These are phyloP conservation scores for Polylopha cassiicola DNA, from an alignment of 2,888 invertebrate species.

Conservation along the genomic window DNA sequence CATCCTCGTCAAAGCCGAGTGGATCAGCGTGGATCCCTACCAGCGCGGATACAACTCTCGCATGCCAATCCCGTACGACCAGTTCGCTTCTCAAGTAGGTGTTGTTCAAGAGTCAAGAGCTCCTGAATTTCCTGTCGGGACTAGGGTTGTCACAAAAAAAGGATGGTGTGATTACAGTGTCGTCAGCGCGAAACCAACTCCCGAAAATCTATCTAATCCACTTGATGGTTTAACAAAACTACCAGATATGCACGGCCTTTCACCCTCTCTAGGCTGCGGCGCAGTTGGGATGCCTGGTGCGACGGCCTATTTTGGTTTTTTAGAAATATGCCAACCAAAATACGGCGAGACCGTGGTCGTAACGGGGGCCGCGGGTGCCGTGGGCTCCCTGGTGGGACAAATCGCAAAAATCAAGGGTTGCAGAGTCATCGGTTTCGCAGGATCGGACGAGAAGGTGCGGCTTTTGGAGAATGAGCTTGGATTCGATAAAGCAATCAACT, in stretches of 20 bases:
- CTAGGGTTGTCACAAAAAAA: slow-evolving; percentile 74
- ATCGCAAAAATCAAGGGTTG: slow-evolving; percentile 81
- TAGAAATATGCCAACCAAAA: slow-evolving; percentile 78
- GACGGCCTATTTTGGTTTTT: no score
- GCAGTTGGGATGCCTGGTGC: no score
- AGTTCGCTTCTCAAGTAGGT: slow-evolving; percentile 43
- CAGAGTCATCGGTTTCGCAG: no score
- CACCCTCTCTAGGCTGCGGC: no score
- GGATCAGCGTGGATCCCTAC: slow-evolving; percentile 47
- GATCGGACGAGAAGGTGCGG: slow-evolving; percentile 79
- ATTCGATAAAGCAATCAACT: slow-evolving; percentile 81
- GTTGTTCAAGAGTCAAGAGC: slow-evolving; percentile 79
- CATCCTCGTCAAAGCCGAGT: slow-evolving; percentile 40
- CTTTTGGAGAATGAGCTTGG: slow-evolving; percentile 78
- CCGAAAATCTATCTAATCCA: no score
- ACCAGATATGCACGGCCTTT: no score
- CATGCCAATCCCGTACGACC: slow-evolving; percentile 39
- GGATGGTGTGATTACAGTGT: slow-evolving; percentile 81
- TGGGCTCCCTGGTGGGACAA: slow-evolving; percentile 81
- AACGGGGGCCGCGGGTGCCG: slow-evolving; percentile 81
- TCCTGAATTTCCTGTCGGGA: slow-evolving; percentile 77
- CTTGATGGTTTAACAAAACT: no score
- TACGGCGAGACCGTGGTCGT: slow-evolving; percentile 79
- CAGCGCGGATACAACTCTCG: slow-evolving; percentile 32
- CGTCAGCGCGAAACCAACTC: slow-evolving; percentile 24